Evolutionary conservation across 1,140 invertebrate genomes (phyloP).

Genomic region (Aradophagus sp.): DNA sequence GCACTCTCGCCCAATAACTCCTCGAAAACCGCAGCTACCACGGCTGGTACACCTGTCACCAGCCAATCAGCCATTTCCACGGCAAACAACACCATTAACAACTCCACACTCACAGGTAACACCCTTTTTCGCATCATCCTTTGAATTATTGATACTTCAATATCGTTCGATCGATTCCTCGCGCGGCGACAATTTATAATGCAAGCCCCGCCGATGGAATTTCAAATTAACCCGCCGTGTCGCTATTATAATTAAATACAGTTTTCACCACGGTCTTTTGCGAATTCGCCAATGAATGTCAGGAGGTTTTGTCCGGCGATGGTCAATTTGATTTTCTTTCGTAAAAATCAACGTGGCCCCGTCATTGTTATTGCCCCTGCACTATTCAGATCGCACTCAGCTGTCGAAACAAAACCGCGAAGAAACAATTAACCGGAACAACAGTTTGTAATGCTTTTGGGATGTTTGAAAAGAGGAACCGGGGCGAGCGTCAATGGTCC

Average conservation of each 20-base stretch:
- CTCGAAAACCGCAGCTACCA: constrained; percentile 72
- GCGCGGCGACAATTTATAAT: constrained; percentile 39
- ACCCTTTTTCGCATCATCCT: constrained; percentile 59
- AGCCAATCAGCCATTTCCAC: constrained; percentile 73
- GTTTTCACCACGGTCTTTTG: constrained; percentile 7
- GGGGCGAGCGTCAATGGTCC: too few relatives aligned
- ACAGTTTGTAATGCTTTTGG: too few relatives aligned
- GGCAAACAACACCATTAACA: constrained; percentile 74
- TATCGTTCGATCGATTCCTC: constrained; percentile 32
- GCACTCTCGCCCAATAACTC: constrained; percentile 73
- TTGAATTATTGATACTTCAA: constrained; percentile 51
- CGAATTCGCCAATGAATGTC: constrained; percentile 11
- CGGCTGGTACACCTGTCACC: constrained; percentile 72
- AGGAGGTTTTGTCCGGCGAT: background rate
- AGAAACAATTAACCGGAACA: too few relatives aligned
- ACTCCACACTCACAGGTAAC: constrained; percentile 74
- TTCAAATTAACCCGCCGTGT: constrained; percentile 35
- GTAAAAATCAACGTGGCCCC: too few relatives aligned
- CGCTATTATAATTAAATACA: constrained; percentile 21
- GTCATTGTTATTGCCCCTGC: too few relatives aligned
- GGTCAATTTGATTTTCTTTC: constrained; percentile 1
- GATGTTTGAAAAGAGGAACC: too few relatives aligned
- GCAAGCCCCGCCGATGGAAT: constrained; percentile 43
- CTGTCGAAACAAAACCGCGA: too few relatives aligned
- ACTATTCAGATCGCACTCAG: too few relatives aligned